Percentiles rank a stretch among this genome's conserved stretches.
Evolutionary conservation across 1,140 invertebrate species (phyloP).

Genomic region (Zophobas morio): DNA sequence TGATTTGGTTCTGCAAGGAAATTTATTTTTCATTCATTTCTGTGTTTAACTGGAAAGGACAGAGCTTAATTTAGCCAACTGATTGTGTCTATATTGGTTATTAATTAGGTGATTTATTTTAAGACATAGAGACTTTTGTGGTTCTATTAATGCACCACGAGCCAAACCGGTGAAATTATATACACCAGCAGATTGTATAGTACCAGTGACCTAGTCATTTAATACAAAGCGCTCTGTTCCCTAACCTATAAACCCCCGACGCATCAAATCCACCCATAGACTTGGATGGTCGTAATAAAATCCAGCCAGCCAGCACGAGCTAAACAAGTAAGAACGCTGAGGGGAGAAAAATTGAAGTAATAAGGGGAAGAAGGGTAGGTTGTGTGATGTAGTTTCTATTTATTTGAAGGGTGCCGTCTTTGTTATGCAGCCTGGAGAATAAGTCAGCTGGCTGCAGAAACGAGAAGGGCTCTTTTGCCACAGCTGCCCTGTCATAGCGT

Average conservation of each 20-base stretch:
- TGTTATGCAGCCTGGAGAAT: slow-evolving; percentile 60
- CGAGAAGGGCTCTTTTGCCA: slow-evolving; percentile 51
- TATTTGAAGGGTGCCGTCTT: slow-evolving; percentile 58
- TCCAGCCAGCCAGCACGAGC: slow-evolving; percentile 50
- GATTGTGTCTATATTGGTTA: background rate
- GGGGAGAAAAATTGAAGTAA: slow-evolving; percentile 53
- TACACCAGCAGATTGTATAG: slow-evolving; percentile 35
- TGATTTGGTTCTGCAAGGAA: background rate
- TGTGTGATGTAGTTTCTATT: slow-evolving; percentile 51
- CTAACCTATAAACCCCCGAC: slow-evolving; percentile 53
- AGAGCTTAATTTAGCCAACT: background rate
- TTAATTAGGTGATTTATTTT: slow-evolving; percentile 5
- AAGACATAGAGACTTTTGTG: background rate
- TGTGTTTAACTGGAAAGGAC: background rate
- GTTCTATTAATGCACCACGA: slow-evolving; percentile 27
- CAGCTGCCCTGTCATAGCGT: slow-evolving; percentile 55
- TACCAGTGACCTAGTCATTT: slow-evolving; percentile 54
- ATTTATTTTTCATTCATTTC: background rate
- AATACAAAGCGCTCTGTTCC: slow-evolving; percentile 40
- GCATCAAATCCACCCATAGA: slow-evolving; percentile 45
- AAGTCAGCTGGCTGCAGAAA: slow-evolving; percentile 59
- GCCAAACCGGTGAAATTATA: slow-evolving; percentile 38
- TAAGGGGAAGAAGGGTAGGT: slow-evolving; percentile 54
- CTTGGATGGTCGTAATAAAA: slow-evolving; percentile 43
- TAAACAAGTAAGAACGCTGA: slow-evolving; percentile 41